Conservation (phyloP, 2,888 invertebrate species). For the Drosophila paranaensis region DNA sequence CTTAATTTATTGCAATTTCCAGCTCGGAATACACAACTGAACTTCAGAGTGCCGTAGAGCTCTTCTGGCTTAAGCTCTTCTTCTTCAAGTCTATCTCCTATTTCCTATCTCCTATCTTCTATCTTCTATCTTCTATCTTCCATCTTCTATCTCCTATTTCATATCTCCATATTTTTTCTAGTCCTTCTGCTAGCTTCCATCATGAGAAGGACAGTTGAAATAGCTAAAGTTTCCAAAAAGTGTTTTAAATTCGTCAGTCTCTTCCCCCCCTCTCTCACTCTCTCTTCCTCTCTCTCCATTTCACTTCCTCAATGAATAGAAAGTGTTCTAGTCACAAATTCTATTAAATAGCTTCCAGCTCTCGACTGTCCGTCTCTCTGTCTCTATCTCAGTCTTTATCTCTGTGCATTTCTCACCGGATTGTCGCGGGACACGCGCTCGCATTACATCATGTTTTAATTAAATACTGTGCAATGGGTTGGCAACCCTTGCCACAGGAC, state of each 20-base stretch:
- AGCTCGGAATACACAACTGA: background rate
- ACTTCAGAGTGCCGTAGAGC: background rate
- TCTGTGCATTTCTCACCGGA: constrained; percentile 1
- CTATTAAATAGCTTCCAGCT: background rate
- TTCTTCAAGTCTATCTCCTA: background rate
- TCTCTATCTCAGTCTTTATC: background rate
- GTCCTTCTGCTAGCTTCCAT: background rate
- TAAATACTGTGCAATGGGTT: constrained; percentile 52
- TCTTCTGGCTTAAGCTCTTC: background rate
- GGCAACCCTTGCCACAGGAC: constrained; percentile 44
- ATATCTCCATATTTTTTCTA: background rate
- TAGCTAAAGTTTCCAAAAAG: background rate
- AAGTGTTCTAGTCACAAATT: background rate
- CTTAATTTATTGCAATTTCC: background rate
- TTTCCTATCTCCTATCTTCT: no score
- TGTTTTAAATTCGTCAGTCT: background rate
- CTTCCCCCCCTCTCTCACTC: background rate
- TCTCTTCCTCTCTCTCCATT: no score
- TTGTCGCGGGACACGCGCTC: constrained; percentile 34
- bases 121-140: background rate
- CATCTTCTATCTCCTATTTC: background rate
- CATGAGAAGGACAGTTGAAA: background rate
- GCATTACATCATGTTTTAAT: constrained; percentile 65
- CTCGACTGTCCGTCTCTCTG: no score
- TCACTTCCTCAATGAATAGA: constrained; percentile 1